These are phyloP conservation scores for Oenanthe oenanthe DNA, from an alignment of 2,113 vertebrate genomes.

Conservation along the genomic window DNA sequence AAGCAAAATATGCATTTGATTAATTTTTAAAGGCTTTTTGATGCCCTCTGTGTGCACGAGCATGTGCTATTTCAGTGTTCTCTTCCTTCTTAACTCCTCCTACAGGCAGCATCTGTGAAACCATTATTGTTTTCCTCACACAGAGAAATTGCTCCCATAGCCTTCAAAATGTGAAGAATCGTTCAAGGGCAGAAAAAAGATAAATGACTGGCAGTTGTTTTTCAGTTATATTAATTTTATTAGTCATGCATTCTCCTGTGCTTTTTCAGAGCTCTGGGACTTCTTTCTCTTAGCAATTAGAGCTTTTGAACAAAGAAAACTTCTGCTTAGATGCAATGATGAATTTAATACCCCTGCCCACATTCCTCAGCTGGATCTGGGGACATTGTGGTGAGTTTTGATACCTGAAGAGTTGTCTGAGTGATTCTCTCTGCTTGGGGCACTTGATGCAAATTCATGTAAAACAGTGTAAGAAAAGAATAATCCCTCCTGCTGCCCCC, in stretches of 20 bases:
- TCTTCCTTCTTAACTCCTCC: neutral
- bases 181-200: slow-evolving; percentile 51
- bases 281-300: slow-evolving; percentile 39
- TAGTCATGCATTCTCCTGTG: slow-evolving; percentile 36
- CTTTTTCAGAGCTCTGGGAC: slow-evolving; percentile 16
- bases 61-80: rapidly evolving
- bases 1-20: neutral
- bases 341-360: slow-evolving; percentile 9
- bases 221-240: slow-evolving; percentile 45
- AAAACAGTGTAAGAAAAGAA: neutral
- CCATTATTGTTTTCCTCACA: neutral
- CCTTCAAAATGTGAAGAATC: slow-evolving; percentile 38
- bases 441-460: slow-evolving; percentile 44
- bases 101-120: neutral
- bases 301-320: slow-evolving; percentile 35
- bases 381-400: neutral
- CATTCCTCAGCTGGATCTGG: neutral
- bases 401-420: neutral
- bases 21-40: neutral
- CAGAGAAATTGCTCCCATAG: neutral
- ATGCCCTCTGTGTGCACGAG: neutral
- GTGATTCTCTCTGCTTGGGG: slow-evolving; percentile 30
- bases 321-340: slow-evolving; percentile 14
- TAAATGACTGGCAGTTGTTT: slow-evolving; percentile 43
- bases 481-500: neutral